A percentile compares a stretch with the other conserved stretches of the same genome.
These are phyloP conservation scores for Carcina quercana DNA, from an alignment of 2,888 invertebrate genomes.

Conservation along the genomic window DNA sequence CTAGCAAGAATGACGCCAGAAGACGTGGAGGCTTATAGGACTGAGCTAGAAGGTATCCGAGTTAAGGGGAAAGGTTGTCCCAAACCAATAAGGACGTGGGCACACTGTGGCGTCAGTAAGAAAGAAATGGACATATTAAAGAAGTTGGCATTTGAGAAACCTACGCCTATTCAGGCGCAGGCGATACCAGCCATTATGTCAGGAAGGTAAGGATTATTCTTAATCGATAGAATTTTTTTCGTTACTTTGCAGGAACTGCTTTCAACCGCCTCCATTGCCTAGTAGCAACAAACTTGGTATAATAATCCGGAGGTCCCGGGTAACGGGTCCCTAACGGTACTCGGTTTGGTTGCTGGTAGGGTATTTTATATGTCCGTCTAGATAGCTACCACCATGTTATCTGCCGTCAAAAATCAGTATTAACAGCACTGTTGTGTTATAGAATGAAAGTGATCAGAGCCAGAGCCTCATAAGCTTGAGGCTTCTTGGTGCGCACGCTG, in stretches of 20 bases:
- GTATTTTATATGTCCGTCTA: no score
- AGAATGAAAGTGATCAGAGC: no score
- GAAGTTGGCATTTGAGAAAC: conserved; percentile 94
- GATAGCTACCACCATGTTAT: no score
- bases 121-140: conserved; percentile 95
- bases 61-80: conserved; percentile 98
- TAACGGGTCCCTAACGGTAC: no score
- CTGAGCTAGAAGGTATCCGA: conserved; percentile 94
- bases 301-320: no score
- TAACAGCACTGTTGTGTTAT: no score
- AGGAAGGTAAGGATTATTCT: conserved; percentile 74
- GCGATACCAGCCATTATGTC: conserved; percentile 98
- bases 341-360: no score
- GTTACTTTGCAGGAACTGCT: neutral
- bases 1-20: conserved; percentile 92
- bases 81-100: conserved; percentile 96
- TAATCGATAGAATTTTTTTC: neutral
- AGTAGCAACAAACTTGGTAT: no score
- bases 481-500: no score
- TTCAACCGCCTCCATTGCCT: no score
- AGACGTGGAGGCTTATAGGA: conserved; percentile 88
- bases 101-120: conserved; percentile 97
- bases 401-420: no score
- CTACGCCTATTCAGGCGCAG: conserved; percentile 99
- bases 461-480: no score